Evolutionary conservation across 1,140 invertebrate genomes (phyloP), one percentile per base, ranked within the genome.

Genomic region (Caenorhabditis remanei): DNA sequence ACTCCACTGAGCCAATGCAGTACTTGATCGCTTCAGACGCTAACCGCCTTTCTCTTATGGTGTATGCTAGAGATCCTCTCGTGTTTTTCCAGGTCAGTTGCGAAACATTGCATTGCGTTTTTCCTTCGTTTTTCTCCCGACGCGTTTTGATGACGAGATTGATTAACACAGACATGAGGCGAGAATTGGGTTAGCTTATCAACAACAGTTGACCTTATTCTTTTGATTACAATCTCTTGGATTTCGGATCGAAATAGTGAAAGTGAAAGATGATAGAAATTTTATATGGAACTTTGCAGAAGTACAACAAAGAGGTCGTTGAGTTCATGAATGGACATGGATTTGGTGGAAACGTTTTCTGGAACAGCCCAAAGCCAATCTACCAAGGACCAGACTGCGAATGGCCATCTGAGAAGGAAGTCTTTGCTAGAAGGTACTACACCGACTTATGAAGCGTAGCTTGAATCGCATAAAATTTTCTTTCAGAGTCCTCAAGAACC

Each of bases 361-460:
- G 92, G 91, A 92, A 92, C 84, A 90, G 91, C 48, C 91, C 91
- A 63, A 83, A 88, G 55, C 91, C 91, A 53, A 92, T 92, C 83
- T 92, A 92, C 83, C 91, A 92, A 87, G 91, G 91, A 32, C 90
- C 91, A 58, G 91, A 92, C 67, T 92, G 91, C 83, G 91, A 92
- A 46, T 93, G 90, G 90, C 91, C 91, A n/a, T 89, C 90, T 19
- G 91, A 92, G 85, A 93, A 93, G 71, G 91, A 92, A 86, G 91
- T 92, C 24, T 92, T 92, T 79, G 91, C 91, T 40, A 87, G 91
- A 86, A 87, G 91, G 91, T 91, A 84, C 48, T 43, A 50, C 55
- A 50, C 7, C 14, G 4, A 53, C 2, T 2, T 2, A 32, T 32
- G 32, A 2, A 32, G 32, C 32, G 2, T 32, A 32, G 2, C 32